Evolutionary conservation across 2,797 vertebrate genomes (phyloP).

Genomic region (Galaxias olidus): DNA sequence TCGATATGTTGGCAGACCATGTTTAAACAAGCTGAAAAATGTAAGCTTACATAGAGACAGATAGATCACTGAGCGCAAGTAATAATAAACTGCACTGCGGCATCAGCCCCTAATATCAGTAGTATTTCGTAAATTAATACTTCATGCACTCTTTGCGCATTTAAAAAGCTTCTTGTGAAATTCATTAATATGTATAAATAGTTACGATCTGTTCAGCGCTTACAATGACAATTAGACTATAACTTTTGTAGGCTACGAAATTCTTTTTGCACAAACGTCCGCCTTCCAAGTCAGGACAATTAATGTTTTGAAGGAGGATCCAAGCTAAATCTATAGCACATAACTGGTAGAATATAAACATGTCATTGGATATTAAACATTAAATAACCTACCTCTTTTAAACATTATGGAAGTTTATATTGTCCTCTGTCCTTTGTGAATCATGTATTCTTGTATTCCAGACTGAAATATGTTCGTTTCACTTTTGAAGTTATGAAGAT

Average conservation of each 20-base stretch:
- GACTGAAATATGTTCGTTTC: constrained; percentile 57
- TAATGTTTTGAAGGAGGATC: neutral
- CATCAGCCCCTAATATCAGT: constrained; percentile 69
- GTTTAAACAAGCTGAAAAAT: constrained; percentile 31
- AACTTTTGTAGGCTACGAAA: neutral
- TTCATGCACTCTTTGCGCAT: constrained; percentile 45
- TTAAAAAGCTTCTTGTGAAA: constrained; percentile 36
- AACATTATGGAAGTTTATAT: constrained; percentile 77
- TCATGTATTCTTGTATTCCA: constrained; percentile 80
- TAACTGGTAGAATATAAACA: neutral
- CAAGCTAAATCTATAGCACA: neutral
- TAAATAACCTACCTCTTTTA: constrained; percentile 74
- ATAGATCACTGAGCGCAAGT: constrained; percentile 71
- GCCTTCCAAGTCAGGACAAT: neutral
- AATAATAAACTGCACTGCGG: constrained; percentile 85
- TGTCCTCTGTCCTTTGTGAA: constrained; percentile 63
- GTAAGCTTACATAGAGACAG: constrained; percentile 23
- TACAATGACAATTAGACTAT: constrained; percentile 50
- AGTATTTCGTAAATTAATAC: constrained; percentile 68
- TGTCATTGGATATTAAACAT: constrained; percentile 30
- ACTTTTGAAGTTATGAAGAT: constrained; percentile 62
- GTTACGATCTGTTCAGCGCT: constrained; percentile 15
- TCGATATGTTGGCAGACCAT: constrained; percentile 37
- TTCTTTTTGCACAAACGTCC: no score
- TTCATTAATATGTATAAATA: constrained; percentile 18